Base-by-base conservation (phyloP, 1,140 invertebrate species). In the Sweltsa coloradensis region DNA sequence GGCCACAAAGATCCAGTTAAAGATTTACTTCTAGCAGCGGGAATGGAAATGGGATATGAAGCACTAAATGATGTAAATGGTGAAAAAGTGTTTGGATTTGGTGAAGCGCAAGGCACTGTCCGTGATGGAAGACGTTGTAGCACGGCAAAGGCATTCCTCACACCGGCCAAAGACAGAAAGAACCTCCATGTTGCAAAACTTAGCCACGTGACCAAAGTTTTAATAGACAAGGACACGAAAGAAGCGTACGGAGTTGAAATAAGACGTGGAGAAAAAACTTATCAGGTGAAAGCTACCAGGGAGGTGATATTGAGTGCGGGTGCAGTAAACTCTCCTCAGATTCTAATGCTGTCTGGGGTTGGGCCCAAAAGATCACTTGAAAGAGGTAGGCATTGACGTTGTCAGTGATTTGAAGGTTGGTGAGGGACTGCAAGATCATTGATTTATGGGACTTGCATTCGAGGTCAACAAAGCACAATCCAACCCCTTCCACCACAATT, bases 61-160 rank as follows among this genome's bases (percentile, higher is more conserved):
- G 60, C 60, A 41, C 60, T 59, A 40, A 63, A 64, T 7, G 66
- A 70, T 53, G 27, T 60, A 5, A 66, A 69, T 47, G 64, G 60
- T 9, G 49, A 52, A 58, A 41, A 49, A 9, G 51, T 57, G 43
- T 31, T 53, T 7, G 59, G 67, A 13, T 65, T 65, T 47, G 52
- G 57, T 29, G 56, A 58, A 14, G 45, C 56, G 2, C 72, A 75
- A 65, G 78, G 63, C 41, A 81, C 76, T 1, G 71, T 78, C 25
- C 59, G 70, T 25, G 61, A 76, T 45, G 80, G 80, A 2, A 66
- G 67, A 26, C 59, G 79, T 45, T 79, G 76, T 45, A 79, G 72
- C 51, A 74, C 76, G 22, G 70, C 75, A 4, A 71, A 71, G 53
- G 74, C 72, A 3, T 83, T 77, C 60, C 55, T 83, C 16, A 58